Percentiles rank a stretch among this genome's conserved stretches.
Evolutionary conservation across 2,113 vertebrate species (phyloP).

Genomic region (Bubo bubo): DNA sequence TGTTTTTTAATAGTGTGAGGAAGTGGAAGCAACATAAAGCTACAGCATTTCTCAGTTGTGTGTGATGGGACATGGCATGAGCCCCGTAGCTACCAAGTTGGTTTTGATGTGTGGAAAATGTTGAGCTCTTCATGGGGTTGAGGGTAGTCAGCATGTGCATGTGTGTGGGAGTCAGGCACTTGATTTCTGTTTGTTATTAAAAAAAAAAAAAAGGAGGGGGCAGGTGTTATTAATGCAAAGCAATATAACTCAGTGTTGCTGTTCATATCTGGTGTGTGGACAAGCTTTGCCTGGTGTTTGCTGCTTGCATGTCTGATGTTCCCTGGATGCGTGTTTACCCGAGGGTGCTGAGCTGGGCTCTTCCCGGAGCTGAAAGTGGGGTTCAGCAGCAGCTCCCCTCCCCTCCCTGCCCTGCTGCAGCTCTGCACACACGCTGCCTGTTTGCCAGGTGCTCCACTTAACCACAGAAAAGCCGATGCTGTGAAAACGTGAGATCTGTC

Average conservation of each 20-base stretch:
- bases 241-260: neutral
- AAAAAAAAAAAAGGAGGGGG: neutral
- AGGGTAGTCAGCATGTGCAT: neutral
- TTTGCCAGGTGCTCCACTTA: neutral
- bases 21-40: neutral
- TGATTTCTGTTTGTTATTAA: neutral
- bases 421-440: accelerated
- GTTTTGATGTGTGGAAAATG: neutral
- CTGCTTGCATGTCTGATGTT: neutral
- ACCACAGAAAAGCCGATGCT: no score
- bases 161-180: neutral
- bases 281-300: neutral
- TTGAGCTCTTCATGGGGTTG: neutral
- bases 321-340: accelerated
- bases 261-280: neutral
- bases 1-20: neutral
- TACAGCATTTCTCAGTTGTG: neutral
- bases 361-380: accelerated
- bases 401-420: no score
- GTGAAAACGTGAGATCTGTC: neutral
- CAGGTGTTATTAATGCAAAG: neutral
- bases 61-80: neutral
- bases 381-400: neutral
- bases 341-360: neutral
- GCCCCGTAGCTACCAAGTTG: neutral